phyloP scores from a whole-genome alignment of 2,113 vertebrate species.

The Athene cunicularia region DNA sequence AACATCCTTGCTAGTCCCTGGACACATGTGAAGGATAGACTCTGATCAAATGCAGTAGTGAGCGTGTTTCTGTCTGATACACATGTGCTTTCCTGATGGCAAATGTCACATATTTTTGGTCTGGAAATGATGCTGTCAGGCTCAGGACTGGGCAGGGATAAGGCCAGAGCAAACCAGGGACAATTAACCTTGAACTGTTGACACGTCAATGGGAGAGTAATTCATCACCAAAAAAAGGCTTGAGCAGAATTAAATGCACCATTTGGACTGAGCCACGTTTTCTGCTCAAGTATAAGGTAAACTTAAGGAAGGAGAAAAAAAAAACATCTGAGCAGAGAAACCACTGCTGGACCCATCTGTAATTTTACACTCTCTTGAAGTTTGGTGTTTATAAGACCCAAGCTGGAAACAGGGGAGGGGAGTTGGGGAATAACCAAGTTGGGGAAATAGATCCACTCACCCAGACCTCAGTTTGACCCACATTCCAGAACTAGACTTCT shows the following conservation, averaged over 20 bases:
- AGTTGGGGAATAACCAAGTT: not conserved
- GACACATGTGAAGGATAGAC: not conserved
- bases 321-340: not conserved
- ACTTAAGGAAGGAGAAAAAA: not conserved
- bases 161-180: not conserved
- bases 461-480: not conserved
- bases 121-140: not conserved
- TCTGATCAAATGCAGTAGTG: not conserved
- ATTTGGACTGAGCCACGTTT: not conserved
- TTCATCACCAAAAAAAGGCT: not conserved
- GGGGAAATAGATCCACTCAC: not conserved
- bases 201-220: not conserved
- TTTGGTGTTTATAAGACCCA: not conserved
- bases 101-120: not conserved
- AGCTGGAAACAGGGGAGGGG: not conserved
- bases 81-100: not conserved
- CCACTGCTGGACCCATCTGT: not conserved
- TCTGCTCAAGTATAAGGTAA: not conserved
- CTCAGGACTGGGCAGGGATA: not conserved
- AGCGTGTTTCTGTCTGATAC: not conserved
- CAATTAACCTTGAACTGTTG: not conserved
- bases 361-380: not conserved
- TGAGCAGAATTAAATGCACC: not conserved
- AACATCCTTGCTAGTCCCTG: not conserved
- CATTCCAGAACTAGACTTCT: not conserved